Evolutionary conservation across 1,140 invertebrate species (phyloP).

Genomic region (Drosophila ambigua): DNA sequence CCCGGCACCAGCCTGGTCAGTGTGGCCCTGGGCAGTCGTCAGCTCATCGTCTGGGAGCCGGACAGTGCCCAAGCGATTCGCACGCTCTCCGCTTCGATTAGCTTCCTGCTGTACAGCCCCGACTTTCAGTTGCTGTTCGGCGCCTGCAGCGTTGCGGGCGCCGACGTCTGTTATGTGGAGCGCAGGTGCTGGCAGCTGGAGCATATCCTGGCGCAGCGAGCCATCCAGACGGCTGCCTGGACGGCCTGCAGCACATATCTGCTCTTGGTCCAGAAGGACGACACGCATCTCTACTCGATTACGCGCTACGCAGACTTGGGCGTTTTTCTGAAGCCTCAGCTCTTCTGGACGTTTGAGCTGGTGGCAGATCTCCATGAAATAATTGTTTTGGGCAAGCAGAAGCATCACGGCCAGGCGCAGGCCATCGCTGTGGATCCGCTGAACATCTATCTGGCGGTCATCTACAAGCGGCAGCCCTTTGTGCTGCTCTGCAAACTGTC

Average conservation of each 20-base stretch:
- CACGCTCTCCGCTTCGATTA: not conserved
- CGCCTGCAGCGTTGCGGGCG: not conserved
- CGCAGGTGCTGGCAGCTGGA: not conserved
- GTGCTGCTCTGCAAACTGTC: constrained; percentile 18
- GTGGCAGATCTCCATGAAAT: constrained; percentile 13
- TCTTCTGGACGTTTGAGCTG: not conserved
- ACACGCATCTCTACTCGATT: constrained; percentile 2
- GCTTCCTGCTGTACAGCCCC: constrained; percentile 18
- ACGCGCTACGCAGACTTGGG: not conserved
- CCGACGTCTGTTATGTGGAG: constrained; percentile 1
- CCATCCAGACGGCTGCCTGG: constrained; percentile 40
- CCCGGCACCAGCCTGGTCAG: constrained; percentile 23
- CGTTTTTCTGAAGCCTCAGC: not conserved
- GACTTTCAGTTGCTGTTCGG: constrained; percentile 13
- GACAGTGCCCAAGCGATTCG: constrained; percentile 8
- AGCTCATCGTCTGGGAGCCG: constrained; percentile 33
- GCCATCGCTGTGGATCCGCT: constrained; percentile 35
- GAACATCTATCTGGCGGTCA: constrained; percentile 26
- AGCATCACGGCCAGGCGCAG: constrained; percentile 2
- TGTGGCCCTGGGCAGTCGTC: constrained; percentile 15
- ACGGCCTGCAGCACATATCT: constrained; percentile 17
- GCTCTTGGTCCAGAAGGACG: constrained; percentile 12
- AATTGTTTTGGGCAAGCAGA: not conserved
- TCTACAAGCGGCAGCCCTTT: constrained; percentile 37
- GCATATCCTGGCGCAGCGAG: not conserved